These are phyloP conservation scores for Drosophila miranda DNA, from an alignment of 1,140 invertebrate species.

Conservation along the genomic window DNA sequence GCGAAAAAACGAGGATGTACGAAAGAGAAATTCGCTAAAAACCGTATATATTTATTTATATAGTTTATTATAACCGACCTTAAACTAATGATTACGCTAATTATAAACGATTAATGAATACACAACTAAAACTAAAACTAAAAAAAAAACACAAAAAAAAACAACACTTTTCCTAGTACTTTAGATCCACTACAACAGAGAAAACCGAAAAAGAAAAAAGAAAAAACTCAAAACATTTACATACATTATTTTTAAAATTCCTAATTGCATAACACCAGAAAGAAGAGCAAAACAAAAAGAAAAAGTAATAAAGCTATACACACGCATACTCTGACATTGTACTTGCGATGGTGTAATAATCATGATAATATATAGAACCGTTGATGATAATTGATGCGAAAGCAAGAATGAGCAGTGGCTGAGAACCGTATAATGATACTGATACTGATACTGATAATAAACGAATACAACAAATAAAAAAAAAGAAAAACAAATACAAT, in stretches of 20 bases:
- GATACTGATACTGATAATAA: constrained; percentile 45
- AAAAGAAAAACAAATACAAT: constrained; percentile 45
- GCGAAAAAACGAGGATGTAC: constrained; percentile 3
- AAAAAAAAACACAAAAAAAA: constrained; percentile 36
- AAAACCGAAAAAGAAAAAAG: constrained; percentile 13
- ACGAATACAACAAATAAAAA: constrained; percentile 50
- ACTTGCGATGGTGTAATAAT: constrained; percentile 68
- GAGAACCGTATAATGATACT: constrained; percentile 53
- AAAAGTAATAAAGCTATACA: constrained; percentile 22
- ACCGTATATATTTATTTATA: constrained; percentile 72
- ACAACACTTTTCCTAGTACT: constrained; percentile 67
- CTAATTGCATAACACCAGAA: constrained; percentile 13
- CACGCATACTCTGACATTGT: constrained; percentile 51
- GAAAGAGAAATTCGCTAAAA: constrained; percentile 27
- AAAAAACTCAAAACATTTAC: constrained; percentile 28
- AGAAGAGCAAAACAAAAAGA: not conserved
- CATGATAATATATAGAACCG: constrained; percentile 61
- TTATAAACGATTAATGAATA: constrained; percentile 53
- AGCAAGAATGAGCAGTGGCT: constrained; percentile 22
- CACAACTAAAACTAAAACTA: constrained; percentile 24
- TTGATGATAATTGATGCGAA: constrained; percentile 49
- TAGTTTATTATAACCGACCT: constrained; percentile 66
- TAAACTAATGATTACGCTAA: constrained; percentile 68
- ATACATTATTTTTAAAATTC: constrained; percentile 41
- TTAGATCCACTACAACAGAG: constrained; percentile 36